Percentiles rank a stretch among this genome's conserved stretches.
Conservation (phyloP, 2,888 invertebrate species). For the Dasypolia templi region DNA sequence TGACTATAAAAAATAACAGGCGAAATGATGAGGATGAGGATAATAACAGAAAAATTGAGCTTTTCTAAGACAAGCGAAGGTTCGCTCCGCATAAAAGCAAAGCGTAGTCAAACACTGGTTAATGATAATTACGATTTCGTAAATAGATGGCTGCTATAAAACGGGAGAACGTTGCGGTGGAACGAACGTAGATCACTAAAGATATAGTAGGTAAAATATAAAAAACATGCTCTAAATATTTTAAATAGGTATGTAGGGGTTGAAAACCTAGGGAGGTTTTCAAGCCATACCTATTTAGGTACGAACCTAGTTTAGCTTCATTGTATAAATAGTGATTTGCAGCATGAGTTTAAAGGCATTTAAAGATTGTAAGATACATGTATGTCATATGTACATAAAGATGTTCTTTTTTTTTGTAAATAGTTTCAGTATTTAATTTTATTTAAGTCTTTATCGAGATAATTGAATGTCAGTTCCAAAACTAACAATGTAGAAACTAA, state of each 20-base stretch:
- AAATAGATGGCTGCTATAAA: background rate
- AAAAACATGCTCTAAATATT: too few relatives aligned
- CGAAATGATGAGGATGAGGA: background rate
- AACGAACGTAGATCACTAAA: too few relatives aligned
- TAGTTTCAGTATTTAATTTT: too few relatives aligned
- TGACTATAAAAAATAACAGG: slow-evolving; percentile 22
- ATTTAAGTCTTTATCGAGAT: background rate
- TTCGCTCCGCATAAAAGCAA: slow-evolving; percentile 31
- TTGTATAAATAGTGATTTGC: too few relatives aligned
- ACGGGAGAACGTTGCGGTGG: too few relatives aligned
- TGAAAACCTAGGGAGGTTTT: background rate
- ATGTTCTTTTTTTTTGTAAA: too few relatives aligned
- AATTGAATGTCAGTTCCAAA: background rate
- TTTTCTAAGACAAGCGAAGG: slow-evolving; percentile 20
- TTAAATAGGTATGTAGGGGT: too few relatives aligned
- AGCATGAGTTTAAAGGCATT: background rate
- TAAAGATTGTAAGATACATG: background rate
- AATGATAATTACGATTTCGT: slow-evolving; percentile 26
- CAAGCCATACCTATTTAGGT: too few relatives aligned
- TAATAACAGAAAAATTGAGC: background rate
- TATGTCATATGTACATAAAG: too few relatives aligned
- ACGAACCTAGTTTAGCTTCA: too few relatives aligned
- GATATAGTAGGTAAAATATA: too few relatives aligned
- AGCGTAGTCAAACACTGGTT: slow-evolving; percentile 22
- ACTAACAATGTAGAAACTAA: background rate